These are phyloP conservation scores for Glandiceps talaboti DNA, from an alignment of 53 echinoderm and acorn worm species.

Conservation along the genomic window DNA sequence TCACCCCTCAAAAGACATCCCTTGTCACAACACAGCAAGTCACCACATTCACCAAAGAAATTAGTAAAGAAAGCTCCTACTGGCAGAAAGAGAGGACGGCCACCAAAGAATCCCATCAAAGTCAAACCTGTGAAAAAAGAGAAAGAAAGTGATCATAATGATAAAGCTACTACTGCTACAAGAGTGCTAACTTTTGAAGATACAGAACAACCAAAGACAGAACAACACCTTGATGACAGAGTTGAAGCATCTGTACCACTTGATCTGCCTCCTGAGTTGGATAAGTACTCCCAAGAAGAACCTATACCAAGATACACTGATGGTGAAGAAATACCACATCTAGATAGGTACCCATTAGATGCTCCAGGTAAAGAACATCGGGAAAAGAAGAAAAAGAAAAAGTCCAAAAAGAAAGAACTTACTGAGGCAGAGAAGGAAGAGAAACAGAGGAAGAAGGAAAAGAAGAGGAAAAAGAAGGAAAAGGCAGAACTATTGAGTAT, in stretches of 20 bases:
- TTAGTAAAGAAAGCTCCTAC: not conserved
- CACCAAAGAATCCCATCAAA: not conserved
- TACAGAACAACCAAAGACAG: not conserved
- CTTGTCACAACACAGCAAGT: not conserved
- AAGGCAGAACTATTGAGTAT: not conserved
- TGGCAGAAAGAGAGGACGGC: not conserved
- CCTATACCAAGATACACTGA: slow-evolving; percentile 24
- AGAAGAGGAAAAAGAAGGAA: slow-evolving; percentile 9
- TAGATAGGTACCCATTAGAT: not conserved
- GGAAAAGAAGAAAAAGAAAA: slow-evolving; percentile 30
- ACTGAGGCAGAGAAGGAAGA: slow-evolving; percentile 4
- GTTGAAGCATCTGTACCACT: not conserved
- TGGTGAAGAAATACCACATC: not conserved
- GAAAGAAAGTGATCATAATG: too few species aligned
- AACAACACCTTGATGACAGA: too few species aligned
- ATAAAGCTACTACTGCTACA: not conserved
- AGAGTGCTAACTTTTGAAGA: not conserved
- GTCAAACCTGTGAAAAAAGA: not conserved
- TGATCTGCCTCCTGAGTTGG: not conserved
- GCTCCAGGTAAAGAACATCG: slow-evolving; percentile 3
- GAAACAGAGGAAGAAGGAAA: slow-evolving; percentile 20
- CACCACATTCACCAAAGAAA: not conserved
- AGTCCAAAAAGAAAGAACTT: not conserved
- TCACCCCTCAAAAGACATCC: not conserved
- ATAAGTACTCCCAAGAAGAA: slow-evolving; percentile 17